Evolutionary conservation across 2,888 invertebrate genomes (phyloP).

Genomic region (Acanthoscelides obtectus): DNA sequence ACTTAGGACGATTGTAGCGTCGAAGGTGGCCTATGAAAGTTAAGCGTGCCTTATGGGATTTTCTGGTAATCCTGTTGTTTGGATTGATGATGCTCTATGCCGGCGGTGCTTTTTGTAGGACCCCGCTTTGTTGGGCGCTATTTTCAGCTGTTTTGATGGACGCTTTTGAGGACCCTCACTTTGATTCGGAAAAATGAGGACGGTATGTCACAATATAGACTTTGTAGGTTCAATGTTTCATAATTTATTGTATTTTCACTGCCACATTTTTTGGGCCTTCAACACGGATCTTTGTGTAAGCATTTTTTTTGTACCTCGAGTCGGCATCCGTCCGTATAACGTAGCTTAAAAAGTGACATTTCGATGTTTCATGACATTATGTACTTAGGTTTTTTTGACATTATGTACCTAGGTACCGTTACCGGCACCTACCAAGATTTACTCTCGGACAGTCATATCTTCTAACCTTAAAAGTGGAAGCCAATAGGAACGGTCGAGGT

Average conservation of each 20-base stretch:
- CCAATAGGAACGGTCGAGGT: too few relatives aligned
- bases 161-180: not conserved
- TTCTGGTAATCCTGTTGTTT: not conserved
- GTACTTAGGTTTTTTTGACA: too few relatives aligned
- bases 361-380: too few relatives aligned
- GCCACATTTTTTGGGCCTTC: too few relatives aligned
- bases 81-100: not conserved
- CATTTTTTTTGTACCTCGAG: too few relatives aligned
- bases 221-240: not conserved
- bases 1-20: not conserved
- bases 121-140: not conserved
- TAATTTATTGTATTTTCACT: not conserved
- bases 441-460: too few relatives aligned
- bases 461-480: too few relatives aligned
- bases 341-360: too few relatives aligned
- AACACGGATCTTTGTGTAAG: too few relatives aligned
- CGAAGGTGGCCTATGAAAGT: conserved; percentile 1
- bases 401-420: too few relatives aligned
- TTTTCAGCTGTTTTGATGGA: not conserved
- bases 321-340: too few relatives aligned
- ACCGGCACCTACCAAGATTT: too few relatives aligned
- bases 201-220: not conserved
- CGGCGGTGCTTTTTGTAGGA: not conserved
- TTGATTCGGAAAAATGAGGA: not conserved
- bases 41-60: conserved; percentile 1